Base-by-base conservation (phyloP, 92 coral and sea anemone genomes). In the Metridium senile region DNA sequence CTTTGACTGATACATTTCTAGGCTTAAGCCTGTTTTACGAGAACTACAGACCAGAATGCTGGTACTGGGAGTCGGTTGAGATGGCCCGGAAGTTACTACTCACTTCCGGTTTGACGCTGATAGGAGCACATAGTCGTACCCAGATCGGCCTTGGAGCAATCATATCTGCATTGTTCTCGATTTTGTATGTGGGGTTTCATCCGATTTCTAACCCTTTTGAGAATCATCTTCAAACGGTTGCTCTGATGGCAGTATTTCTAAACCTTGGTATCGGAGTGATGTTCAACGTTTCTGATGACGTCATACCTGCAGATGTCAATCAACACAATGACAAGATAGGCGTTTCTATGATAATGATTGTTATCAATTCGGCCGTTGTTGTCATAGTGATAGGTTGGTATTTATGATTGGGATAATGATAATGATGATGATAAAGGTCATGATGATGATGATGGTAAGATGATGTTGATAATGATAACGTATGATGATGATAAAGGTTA, bases 51-150 rank as follows among this genome's bases (percentile, higher is more conserved):
- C 86, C 78, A 0, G 43, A 76, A 1, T 86, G 85, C 56, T 86
- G 90, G 90, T 86, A 74, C 75, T 86, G 90, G 90, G 90, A 86
- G 35, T 33, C 61, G 46, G 82, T 81, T 45, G 90, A 86, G 49
- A 86, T 86, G 90, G 77, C 30, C 70, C 78, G 90, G 71, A 86
- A 86, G 77, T 66, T 86, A 18, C 33, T 75, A 0, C 71, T 86
- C 26, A 86, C 82, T 59, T 86, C 86, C 46, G 86, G 84, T 27
- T 66, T 86, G 67, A 52, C 73, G 66, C 72, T 86, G 35, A 75
- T 86, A 74, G 90, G 90, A 20, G 23, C 66, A 8, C 82, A 75
- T 47, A 75, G 90, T 56, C 90, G 90, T 59, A 80, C 82, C 21
- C 70, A 85, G 58, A 58, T 85, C 21, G 89, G 89, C 3, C 69